A percentile compares a stretch with the other conserved stretches of the same genome.
Evolutionary conservation across 2,888 invertebrate genomes (phyloP).

Genomic region (Hirtodrosophila trivittata): DNA sequence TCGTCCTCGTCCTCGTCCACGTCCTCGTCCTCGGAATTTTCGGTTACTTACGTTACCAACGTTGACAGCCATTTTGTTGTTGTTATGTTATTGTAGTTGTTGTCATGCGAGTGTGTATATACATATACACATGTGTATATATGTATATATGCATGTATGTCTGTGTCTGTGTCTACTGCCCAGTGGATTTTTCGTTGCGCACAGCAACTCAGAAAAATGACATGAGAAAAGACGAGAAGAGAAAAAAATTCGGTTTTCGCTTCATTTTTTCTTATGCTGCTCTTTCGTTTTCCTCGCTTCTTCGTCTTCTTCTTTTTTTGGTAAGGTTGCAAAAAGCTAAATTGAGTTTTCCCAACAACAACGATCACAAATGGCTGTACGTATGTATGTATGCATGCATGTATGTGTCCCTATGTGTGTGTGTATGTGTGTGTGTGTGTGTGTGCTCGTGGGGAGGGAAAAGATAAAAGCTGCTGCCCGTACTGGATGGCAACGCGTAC

Average conservation of each 20-base stretch:
- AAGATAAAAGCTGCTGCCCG: constrained; percentile 65
- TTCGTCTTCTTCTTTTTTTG: constrained; percentile 37
- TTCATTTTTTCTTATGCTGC: constrained; percentile 46
- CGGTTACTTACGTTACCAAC: constrained; percentile 41
- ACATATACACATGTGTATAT: neutral
- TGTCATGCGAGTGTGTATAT: too few species aligned
- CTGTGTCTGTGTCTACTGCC: constrained; percentile 28
- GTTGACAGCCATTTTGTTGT: constrained; percentile 68
- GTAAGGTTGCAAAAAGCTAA: constrained; percentile 76
- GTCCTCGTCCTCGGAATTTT: constrained; percentile 32
- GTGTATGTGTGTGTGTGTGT: constrained; percentile 13
- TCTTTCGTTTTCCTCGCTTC: constrained; percentile 21
- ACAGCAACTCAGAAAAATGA: constrained; percentile 66
- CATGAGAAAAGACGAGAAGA: constrained; percentile 44
- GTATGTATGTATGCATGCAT: constrained; percentile 7
- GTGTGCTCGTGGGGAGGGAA: constrained; percentile 17
- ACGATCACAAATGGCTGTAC: constrained; percentile 53
- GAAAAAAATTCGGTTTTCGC: constrained; percentile 49
- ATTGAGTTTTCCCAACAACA: constrained; percentile 75
- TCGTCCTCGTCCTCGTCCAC: too few species aligned
- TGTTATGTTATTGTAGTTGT: constrained; percentile 20
- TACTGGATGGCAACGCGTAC: constrained; percentile 67
- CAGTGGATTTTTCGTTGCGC: constrained; percentile 67
- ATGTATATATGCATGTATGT: constrained; percentile 11
- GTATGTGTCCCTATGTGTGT: constrained; percentile 12